A percentile compares a stretch with the other conserved stretches of the same genome.
These are phyloP conservation scores for Cenopis cana DNA, from an alignment of 2,888 invertebrate genomes.

Conservation along the genomic window DNA sequence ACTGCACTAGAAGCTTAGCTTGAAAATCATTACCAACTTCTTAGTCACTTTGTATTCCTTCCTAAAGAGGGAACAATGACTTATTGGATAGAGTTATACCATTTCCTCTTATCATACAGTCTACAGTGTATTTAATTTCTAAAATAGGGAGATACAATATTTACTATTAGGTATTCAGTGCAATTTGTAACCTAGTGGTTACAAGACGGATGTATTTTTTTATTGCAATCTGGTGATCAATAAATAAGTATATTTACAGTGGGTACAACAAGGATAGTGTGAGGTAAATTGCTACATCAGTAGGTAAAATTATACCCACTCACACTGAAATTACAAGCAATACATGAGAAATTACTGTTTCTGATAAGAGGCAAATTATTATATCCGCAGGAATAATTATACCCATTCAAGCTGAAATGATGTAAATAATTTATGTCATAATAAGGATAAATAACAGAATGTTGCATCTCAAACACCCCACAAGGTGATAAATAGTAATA, in stretches of 20 bases:
- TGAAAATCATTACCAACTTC: too few species aligned
- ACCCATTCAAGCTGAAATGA: conserved; percentile 8
- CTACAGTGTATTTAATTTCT: too few species aligned
- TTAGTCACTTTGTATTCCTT: too few species aligned
- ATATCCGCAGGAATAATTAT: neutral
- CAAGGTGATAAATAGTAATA: neutral
- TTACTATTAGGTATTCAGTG: neutral
- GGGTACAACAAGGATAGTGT: neutral
- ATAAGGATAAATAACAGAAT: neutral
- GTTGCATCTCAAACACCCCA: neutral
- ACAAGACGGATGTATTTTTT: neutral
- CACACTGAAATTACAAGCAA: neutral
- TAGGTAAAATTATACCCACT: neutral
- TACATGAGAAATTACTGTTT: neutral
- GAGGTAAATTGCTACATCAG: neutral
- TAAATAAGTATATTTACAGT: neutral
- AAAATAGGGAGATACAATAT: too few species aligned
- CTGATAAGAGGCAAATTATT: conserved; percentile 7
- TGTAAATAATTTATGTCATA: neutral
- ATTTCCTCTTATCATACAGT: too few species aligned
- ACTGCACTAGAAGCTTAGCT: too few species aligned
- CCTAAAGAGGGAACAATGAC: too few species aligned
- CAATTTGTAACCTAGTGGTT: neutral
- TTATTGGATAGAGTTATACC: too few species aligned
- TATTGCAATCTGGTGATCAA: neutral